Evolutionary conservation across 2,888 invertebrate species (phyloP).

Genomic region (Fragum sueziense): DNA sequence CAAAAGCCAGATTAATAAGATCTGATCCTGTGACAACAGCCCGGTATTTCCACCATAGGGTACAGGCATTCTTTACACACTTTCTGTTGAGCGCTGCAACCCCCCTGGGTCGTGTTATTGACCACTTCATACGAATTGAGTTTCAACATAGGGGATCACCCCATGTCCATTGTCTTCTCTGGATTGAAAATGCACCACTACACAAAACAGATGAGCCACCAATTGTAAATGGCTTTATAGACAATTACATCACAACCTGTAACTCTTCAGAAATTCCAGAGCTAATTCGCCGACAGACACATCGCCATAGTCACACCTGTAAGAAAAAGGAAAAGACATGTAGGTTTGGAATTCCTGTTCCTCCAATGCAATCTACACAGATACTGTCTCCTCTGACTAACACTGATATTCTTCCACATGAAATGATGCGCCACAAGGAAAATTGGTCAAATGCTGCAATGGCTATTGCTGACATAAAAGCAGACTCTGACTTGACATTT

Average conservation of each 20-base stretch:
- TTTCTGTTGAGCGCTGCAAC: not conserved
- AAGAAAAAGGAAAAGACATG: not conserved
- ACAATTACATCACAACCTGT: not conserved
- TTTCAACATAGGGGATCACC: not conserved
- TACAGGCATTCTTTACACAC: not conserved
- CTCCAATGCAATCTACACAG: not conserved
- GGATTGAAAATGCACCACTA: not conserved
- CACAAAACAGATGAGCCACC: not conserved
- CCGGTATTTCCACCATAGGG: not conserved
- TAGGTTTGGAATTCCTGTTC: not conserved
- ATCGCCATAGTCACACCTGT: not conserved
- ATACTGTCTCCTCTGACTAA: not conserved
- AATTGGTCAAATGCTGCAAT: not conserved
- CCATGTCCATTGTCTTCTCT: not conserved
- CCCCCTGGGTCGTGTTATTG: not conserved
- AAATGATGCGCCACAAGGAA: not conserved
- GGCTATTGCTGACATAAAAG: not conserved
- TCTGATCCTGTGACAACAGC: constrained; percentile 35
- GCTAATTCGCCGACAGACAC: not conserved
- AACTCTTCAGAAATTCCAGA: not conserved
- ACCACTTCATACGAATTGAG: not conserved
- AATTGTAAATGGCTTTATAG: not conserved
- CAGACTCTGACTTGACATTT: not conserved
- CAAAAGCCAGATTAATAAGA: constrained; percentile 23
- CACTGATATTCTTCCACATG: not conserved